Percentiles rank a stretch among this genome's conserved stretches.
Conservation (phyloP, 2,888 invertebrate genomes). For the Bimastos eiseni region DNA sequence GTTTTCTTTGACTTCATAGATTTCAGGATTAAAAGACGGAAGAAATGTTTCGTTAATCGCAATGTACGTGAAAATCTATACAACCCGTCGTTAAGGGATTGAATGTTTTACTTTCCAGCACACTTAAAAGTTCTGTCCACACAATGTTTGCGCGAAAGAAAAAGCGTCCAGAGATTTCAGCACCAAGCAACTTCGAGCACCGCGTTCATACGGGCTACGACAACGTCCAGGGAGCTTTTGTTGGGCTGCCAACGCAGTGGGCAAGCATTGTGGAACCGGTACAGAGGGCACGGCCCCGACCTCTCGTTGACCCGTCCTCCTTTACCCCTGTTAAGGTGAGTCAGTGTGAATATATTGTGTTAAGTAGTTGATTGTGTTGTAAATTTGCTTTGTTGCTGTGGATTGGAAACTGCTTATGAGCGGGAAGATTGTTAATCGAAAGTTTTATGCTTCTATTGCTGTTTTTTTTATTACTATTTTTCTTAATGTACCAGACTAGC, state of each 20-base stretch:
- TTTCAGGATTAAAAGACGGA: not conserved
- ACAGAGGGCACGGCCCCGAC: conserved; percentile 23
- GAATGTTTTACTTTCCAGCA: not conserved
- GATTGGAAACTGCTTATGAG: not conserved
- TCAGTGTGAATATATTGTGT: not conserved
- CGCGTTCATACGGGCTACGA: conserved; percentile 35
- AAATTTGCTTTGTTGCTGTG: not conserved
- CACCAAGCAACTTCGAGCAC: conserved; percentile 33
- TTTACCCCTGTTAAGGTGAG: conserved; percentile 35
- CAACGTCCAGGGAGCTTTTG: conserved; percentile 25
- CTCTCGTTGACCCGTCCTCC: conserved; percentile 31
- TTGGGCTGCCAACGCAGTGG: conserved; percentile 34
- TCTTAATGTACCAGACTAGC: too few species aligned
- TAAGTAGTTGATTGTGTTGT: not conserved
- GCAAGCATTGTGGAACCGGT: conserved; percentile 28
- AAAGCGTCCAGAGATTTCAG: conserved; percentile 33
- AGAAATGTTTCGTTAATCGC: not conserved
- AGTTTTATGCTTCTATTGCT: not conserved
- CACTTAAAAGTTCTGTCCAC: not conserved
- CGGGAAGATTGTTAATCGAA: not conserved
- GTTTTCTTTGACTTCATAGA: not conserved
- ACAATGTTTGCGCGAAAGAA: conserved; percentile 33
- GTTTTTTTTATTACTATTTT: not conserved
- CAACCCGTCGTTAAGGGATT: too few species aligned
- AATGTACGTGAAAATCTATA: too few species aligned